Base-by-base conservation (phyloP, 2,888 invertebrate species). In the Agapostemon virescens region DNA sequence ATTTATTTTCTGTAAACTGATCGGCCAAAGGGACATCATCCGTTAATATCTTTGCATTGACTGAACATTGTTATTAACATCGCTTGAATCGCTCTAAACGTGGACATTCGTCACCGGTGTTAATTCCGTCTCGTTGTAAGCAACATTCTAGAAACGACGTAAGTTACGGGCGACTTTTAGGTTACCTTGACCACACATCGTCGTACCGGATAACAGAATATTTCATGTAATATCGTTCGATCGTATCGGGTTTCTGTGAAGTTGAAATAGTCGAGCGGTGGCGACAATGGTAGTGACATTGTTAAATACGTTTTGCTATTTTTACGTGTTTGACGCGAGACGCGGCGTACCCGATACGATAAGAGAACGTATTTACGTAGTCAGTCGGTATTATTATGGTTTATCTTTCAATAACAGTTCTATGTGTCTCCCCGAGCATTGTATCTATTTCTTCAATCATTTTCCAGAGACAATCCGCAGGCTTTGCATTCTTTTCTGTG, bases 141-240 rank as follows among this genome's bases (percentile, higher is more conserved):
- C 26, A 2, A 30, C 17, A 23, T 52, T 61, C 42, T 15, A 30
- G 1, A n/a, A 11, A 23, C 9, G 9, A 30, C n/a, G 17, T 15
- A 7, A 38, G 30, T 23, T 30, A 11, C n/a, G n/a, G n/a, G 7
- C 6, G 63, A 20, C 23, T 64, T 79, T 9, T 72, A 79, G 79
- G 72, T 79, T 79, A 79, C 30, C n/a, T 13, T 3, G 42, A 2
- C 38, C 42, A 17, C 2, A 36, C 38, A 70, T 45, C 30, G 36
- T 55, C 26, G 11, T 13, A n/a, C 1, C 38, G 20, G 13, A n/a
- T 4, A 33, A 9, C 40, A 7, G 3, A 26, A 64, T 30, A 17
- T 42, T 15, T 20, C n/a, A 20, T 23, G 11, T n/a, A 42, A 15
- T 5, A 33, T 70, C 23, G 3, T 36, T 42, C 23, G 26, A 17